Percentiles rank a stretch among this genome's conserved stretches.
Conservation (phyloP, 2,797 vertebrate genomes). For the Coreius guichenoti region DNA sequence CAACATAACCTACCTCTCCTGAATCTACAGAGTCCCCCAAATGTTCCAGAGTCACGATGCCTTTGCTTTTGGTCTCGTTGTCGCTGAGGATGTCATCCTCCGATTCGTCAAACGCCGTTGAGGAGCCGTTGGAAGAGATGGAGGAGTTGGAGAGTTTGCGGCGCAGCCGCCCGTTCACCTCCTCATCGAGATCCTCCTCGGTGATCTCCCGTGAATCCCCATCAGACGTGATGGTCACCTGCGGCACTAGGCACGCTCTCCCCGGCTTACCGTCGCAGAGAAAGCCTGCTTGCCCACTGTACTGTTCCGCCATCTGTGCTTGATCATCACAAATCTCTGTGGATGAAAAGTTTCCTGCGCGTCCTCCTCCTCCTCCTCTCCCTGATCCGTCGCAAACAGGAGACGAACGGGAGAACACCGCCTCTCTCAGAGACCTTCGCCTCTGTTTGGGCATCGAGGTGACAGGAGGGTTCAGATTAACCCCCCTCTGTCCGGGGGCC, state of each 20-base stretch:
- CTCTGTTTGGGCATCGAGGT: slow-evolving; percentile 75
- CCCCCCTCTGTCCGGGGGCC: slow-evolving; percentile 18
- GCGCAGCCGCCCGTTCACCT: slow-evolving; percentile 74
- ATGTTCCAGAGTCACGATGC: slow-evolving; percentile 90
- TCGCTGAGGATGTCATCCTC: slow-evolving; percentile 96
- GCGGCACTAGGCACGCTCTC: slow-evolving; percentile 80
- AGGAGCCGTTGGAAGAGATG: slow-evolving; percentile 93
- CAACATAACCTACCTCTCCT: slow-evolving; percentile 79
- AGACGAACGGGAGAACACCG: slow-evolving; percentile 62
- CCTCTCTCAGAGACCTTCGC: slow-evolving; percentile 76
- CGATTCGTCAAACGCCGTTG: slow-evolving; percentile 87
- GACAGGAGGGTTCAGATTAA: not conserved
- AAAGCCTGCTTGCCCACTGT: slow-evolving; percentile 57
- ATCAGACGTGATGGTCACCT: slow-evolving; percentile 92
- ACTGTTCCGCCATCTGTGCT: slow-evolving; percentile 72
- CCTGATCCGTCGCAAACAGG: slow-evolving; percentile 38
- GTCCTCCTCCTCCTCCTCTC: slow-evolving; percentile 64
- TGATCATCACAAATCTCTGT: slow-evolving; percentile 71
- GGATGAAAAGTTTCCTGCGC: slow-evolving; percentile 61
- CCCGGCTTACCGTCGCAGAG: slow-evolving; percentile 51
- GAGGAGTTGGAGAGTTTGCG: slow-evolving; percentile 93
- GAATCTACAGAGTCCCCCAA: slow-evolving; percentile 84
- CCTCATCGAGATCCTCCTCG: slow-evolving; percentile 78
- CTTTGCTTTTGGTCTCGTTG: slow-evolving; percentile 92
- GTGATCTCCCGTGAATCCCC: slow-evolving; percentile 77